phyloP scores from a whole-genome alignment of 2,113 vertebrate species.

The Atherinomorus stipes region DNA sequence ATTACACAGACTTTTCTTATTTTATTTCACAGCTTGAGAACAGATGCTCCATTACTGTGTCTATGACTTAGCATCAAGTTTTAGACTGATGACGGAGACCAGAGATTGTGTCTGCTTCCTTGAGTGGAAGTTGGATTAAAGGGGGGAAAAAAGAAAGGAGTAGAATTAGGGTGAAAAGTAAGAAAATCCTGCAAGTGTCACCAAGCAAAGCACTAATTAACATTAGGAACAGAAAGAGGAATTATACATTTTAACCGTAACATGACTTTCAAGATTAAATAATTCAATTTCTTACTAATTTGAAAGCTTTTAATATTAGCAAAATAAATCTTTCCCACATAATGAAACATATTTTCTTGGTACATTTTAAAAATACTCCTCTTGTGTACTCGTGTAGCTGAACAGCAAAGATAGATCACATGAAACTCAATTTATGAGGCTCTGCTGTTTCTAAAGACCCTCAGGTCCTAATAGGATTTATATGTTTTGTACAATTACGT shows the following conservation, averaged over 20 bases:
- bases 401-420: constrained; percentile 58
- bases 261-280: constrained; percentile 6
- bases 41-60: not conserved
- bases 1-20: too few relatives aligned
- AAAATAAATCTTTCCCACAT: constrained; percentile 1
- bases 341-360: constrained; percentile 24
- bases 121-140: too few relatives aligned
- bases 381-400: constrained; percentile 1
- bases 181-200: constrained; percentile 12
- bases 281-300: constrained; percentile 29
- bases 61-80: not conserved
- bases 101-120: not conserved
- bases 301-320: constrained; percentile 26
- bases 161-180: not conserved
- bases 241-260: not conserved
- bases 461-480: constrained; percentile 42
- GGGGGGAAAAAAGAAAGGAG: not conserved
- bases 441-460: constrained; percentile 46
- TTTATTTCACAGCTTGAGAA: not conserved
- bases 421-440: constrained; percentile 45
- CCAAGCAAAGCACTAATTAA: constrained; percentile 69
- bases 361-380: constrained; percentile 21
- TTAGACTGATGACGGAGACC: too few relatives aligned
- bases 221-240: constrained; percentile 11
- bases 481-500: constrained; percentile 42